Base-by-base conservation (phyloP, 2,888 invertebrate species). In the Drosophila anceps region DNA sequence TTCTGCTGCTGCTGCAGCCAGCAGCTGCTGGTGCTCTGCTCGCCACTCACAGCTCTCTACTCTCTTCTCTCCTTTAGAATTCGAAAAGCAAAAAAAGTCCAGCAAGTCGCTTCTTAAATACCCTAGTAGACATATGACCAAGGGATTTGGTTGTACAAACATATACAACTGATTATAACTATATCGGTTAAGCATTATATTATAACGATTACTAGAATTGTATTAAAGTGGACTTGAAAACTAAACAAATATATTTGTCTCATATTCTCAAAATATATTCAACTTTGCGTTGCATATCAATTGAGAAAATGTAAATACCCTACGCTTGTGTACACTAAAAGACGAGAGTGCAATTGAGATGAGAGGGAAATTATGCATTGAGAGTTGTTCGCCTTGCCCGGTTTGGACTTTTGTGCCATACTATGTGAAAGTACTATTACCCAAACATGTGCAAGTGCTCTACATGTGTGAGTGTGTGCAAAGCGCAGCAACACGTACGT, bases 271-370 rank as follows among this genome's bases (percentile, higher is more conserved):
- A 20, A 1, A 20, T 0, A 3, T 15, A 13, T 8, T 8, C 27
- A 8, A 20, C 9, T 9, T 2, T 6, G 4, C 31, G 20, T n/a
- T 57, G 27, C 57, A 57, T 0, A 24, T 1, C 3, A 15, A 4
- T 18, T 43, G 12, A 43, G 2, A 7, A 24, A 43, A 33, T 24
- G 5, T 6, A 9, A 31, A 24, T 24, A 33, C 31, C 20, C 31
- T 15, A 6, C 15, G 10, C 20, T 20, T 31, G 31, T 9, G 31
- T 20, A 20, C 24, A 18, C 13, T n/a, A 6, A 58, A 71, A 79
- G 76, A 64, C 46, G 76, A 78, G 71, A 78, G 81, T 71, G 68
- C 67, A 80, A 31, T 37, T 50, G 41, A 65, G 57, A 68, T 68
- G 71, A 79, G 65, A 71, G 80, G 55, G 62, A 76, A 69, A 75